Conservation (phyloP, 1,140 invertebrate species). For the Bradysia coprophila region DNA sequence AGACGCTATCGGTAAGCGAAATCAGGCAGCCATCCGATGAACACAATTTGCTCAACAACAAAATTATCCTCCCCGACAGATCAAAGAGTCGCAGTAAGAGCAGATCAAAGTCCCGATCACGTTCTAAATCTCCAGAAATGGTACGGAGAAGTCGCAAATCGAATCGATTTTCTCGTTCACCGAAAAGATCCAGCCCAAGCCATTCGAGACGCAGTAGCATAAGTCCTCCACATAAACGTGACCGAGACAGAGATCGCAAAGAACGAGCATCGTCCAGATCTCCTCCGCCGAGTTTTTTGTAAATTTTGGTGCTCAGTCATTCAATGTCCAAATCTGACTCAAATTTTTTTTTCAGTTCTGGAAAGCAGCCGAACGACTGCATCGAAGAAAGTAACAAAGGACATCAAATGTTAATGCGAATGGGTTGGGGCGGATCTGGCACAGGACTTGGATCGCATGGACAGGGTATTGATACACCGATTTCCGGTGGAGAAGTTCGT, state of each 20-base stretch:
- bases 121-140: conserved; percentile 30
- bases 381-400: conserved; percentile 83
- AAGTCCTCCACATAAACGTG: conserved; percentile 11
- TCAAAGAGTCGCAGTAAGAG: conserved; percentile 34
- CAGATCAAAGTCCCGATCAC: conserved; percentile 30
- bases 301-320: conserved; percentile 22
- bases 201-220: conserved; percentile 18
- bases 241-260: conserved; percentile 10
- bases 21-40: background rate
- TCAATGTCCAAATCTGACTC: background rate
- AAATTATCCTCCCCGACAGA: conserved; percentile 19
- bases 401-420: conserved; percentile 86
- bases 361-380: conserved; percentile 32
- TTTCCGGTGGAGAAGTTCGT: conserved; percentile 79
- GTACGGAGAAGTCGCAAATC: conserved; percentile 7
- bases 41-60: background rate
- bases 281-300: conserved; percentile 61
- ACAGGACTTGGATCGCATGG: conserved; percentile 80
- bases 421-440: conserved; percentile 76
- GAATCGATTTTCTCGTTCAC: conserved; percentile 16
- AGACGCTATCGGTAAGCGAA: conserved; percentile 15
- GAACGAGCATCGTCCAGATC: conserved; percentile 21
- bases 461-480: conserved; percentile 87
- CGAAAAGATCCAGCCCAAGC: conserved; percentile 8
- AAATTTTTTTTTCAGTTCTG: conserved; percentile 9